Evolutionary conservation across 2,113 vertebrate genomes (phyloP), one percentile per base, ranked within the genome.

Genomic region (Trochalopteron elliotii): DNA sequence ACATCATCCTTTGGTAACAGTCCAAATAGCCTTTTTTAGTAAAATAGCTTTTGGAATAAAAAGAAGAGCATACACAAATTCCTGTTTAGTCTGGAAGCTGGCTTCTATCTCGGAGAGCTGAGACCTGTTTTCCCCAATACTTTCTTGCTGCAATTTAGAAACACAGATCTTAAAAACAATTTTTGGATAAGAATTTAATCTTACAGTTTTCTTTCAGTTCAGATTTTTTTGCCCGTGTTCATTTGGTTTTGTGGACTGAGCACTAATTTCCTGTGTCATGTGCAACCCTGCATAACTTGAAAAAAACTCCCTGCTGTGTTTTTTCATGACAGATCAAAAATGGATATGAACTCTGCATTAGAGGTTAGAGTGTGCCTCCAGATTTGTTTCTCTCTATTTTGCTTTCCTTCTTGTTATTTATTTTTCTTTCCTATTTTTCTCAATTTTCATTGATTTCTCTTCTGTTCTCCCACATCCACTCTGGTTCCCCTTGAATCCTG

Each of bases 261-360:
- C 28, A 50, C 21, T 64, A 56, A 84, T 76, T 59, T 84, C 72
- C 67, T 87, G 55, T 90, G 60, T 59, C 47, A 22, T 59, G 45
- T 79, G 60, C 60, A 83, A 83, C 80, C 57, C 55, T 59, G 81
- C 27, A 37, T 56, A 77, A 83, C 68, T 75, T 74, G 52, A 63
- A 89, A 96, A 94, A 93, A 86, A 67, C 5, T 50, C 53, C 52
- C 65, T 81, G 85, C 87, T 94, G 76, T 90, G 74, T 75, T 83
- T 92, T 82, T 85, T 60, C 67, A 77, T 87, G 82, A 56, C 80
- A 88, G 89, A 94, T 79, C 50, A 74, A 90, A 94, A 95, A 83
- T 70, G 49, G n/a, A n/a, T 87, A 55, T 67, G 55, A 84, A 89
- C 49, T 87, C 52, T 89, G 71, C 15, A 5, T 42, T 90, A 72